phyloP scores from a whole-genome alignment of 2,888 invertebrate genomes.

The Xiphydria camelus region DNA sequence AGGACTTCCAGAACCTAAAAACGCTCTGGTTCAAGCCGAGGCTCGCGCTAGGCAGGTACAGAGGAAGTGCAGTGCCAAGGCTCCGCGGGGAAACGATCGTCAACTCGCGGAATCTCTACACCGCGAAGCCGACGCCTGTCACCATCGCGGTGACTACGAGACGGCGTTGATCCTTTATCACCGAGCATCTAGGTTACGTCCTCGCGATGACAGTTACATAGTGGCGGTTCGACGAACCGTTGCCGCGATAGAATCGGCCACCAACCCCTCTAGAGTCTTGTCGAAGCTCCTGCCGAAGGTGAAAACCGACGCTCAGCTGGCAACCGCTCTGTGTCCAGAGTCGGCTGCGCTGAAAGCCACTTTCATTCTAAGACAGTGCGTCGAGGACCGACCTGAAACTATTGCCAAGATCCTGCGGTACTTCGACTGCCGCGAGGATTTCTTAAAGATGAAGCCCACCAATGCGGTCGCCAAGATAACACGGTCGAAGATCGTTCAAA shows the following conservation, averaged over 20 bases:
- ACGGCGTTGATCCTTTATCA: slow-evolving; percentile 47
- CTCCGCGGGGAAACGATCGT: slow-evolving; percentile 20
- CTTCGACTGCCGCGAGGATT: slow-evolving; percentile 33
- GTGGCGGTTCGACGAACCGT: slow-evolving; percentile 38
- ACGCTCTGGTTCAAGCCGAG: slow-evolving; percentile 32
- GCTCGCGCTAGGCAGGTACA: slow-evolving; percentile 26
- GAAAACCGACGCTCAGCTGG: slow-evolving; percentile 22
- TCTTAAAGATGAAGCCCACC: slow-evolving; percentile 19
- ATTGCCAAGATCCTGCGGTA: slow-evolving; percentile 34
- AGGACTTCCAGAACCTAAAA: slow-evolving; percentile 28
- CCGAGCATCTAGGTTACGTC: slow-evolving; percentile 40
- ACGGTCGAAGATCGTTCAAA: slow-evolving; percentile 17
- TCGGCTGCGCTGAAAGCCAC: slow-evolving; percentile 28
- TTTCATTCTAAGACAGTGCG: slow-evolving; percentile 30
- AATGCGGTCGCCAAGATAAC: not conserved
- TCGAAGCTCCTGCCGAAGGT: slow-evolving; percentile 20
- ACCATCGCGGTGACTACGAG: slow-evolving; percentile 45
- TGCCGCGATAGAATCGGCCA: slow-evolving; percentile 38
- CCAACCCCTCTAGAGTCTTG: slow-evolving; percentile 31
- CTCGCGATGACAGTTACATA: slow-evolving; percentile 38
- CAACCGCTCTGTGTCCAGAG: slow-evolving; percentile 34
- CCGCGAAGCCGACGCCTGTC: slow-evolving; percentile 41
- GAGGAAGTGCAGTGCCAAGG: slow-evolving; percentile 14
- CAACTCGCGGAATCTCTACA: slow-evolving; percentile 42
- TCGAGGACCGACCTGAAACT: slow-evolving; percentile 28